These are phyloP conservation scores for Numenius phaeopus DNA, from an alignment of 2,797 vertebrate genomes.

Conservation along the genomic window DNA sequence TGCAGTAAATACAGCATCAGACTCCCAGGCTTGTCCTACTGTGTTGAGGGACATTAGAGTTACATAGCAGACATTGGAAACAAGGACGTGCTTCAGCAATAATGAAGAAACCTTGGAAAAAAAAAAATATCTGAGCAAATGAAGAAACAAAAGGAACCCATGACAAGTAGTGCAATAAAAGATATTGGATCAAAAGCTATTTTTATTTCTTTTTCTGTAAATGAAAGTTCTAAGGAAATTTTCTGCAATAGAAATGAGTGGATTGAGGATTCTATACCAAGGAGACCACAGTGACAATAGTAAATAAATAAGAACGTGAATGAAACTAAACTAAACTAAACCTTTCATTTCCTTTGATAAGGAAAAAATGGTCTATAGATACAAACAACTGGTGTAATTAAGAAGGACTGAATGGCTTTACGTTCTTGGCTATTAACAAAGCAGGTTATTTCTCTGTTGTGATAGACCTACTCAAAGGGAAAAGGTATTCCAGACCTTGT, in stretches of 20 bases:
- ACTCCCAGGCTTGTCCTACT: constrained; percentile 57
- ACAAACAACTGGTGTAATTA: background rate
- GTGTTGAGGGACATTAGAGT: constrained; percentile 54
- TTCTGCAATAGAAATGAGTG: background rate
- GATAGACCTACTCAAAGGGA: background rate
- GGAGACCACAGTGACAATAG: background rate
- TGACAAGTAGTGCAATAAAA: background rate
- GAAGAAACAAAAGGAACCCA: background rate
- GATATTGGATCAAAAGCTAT: background rate
- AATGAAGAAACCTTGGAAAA: background rate
- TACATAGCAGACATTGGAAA: constrained; percentile 52
- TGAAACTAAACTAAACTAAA: background rate
- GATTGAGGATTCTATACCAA: background rate
- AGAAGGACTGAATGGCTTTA: background rate
- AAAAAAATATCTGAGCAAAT: background rate
- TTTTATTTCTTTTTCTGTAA: background rate
- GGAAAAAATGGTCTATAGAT: background rate
- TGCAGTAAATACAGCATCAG: constrained; percentile 74
- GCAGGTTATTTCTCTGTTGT: background rate
- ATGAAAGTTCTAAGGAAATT: background rate
- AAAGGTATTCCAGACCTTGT: background rate
- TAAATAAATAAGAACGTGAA: background rate
- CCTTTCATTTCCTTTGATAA: background rate
- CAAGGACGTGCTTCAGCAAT: constrained; percentile 27
- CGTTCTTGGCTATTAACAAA: background rate